Evolutionary conservation across 2,113 vertebrate species (phyloP), one percentile per base, ranked within the genome.

Genomic region (Lampris incognitus): DNA sequence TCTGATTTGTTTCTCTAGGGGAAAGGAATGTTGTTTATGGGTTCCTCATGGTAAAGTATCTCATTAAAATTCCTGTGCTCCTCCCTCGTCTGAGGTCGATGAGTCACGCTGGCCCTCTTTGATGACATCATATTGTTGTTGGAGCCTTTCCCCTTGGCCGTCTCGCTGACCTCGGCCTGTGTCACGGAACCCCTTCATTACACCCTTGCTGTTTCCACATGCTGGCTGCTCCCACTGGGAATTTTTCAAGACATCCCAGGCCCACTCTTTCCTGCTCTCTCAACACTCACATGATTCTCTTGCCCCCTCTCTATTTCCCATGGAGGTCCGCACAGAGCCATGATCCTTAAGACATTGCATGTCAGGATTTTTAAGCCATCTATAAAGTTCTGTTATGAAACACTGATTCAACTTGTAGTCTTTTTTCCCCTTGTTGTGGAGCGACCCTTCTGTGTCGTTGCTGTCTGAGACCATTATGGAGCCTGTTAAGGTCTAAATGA

Each of bases 91-190:
- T 89, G 85, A 91, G 86, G 91, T 87, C 66, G 76, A 74, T 92
- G 91, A 94, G 84, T 93, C 92, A 92, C 78, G 46, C 81, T 51
- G 90, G 81, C 87, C 81, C 81, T 86, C 90, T 92, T 89, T 92
- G 92, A 94, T 94, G 92, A 94, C 91, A 84, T 92, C 92, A 94
- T 81, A 68, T 78, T 88, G 89, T 90, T 91, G 79, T 86, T 40
- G 74, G 82, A 85, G 84, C 81, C 84, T 82, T 78, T 76, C 62
- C 80, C 87, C 59, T 78, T 84, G 50, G 81, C 71, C 70, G 66
- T 67, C 84, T 87, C 85, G 84, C 85, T 92, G 91, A 94, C 91
- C 92, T 81, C 83, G 78, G 87, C 72, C 85, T 84, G 82, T 57
- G 62, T 74, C 77, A 78, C 78, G 66, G 66, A 91, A 92, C 86